These are phyloP conservation scores for Acanthornis magna DNA, from an alignment of 2,797 vertebrate species.

Conservation along the genomic window DNA sequence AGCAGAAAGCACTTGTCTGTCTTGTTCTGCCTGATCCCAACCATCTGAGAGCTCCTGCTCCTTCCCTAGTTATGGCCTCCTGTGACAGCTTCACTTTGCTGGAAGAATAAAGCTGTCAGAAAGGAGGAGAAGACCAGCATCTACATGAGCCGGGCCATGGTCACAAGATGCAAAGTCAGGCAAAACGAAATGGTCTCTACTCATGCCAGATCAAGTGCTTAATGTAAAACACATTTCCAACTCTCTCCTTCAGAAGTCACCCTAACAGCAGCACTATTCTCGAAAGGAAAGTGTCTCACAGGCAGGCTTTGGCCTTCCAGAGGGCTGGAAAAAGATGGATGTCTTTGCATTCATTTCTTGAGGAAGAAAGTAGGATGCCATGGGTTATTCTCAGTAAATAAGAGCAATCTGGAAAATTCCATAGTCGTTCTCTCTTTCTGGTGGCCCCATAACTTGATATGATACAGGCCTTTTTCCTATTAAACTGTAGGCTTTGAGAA, in stretches of 20 bases:
- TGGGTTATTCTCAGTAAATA: neutral
- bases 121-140: neutral
- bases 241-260: neutral
- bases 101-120: neutral
- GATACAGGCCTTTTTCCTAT: neutral
- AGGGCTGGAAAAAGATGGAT: neutral
- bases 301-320: neutral
- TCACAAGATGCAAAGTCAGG: neutral
- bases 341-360: neutral
- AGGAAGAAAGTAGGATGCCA: neutral
- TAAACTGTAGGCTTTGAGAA: neutral
- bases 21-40: neutral
- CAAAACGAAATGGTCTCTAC: neutral
- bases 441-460: neutral
- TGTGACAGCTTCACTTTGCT: neutral
- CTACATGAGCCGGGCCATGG: fast-evolving
- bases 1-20: neutral
- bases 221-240: neutral
- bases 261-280: neutral
- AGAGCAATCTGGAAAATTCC: neutral
- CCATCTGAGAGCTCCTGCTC: neutral
- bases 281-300: neutral
- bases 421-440: neutral
- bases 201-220: neutral
- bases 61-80: neutral